phyloP scores from a whole-genome alignment of 1,140 invertebrate genomes.

The Latrodectus geometricus region DNA sequence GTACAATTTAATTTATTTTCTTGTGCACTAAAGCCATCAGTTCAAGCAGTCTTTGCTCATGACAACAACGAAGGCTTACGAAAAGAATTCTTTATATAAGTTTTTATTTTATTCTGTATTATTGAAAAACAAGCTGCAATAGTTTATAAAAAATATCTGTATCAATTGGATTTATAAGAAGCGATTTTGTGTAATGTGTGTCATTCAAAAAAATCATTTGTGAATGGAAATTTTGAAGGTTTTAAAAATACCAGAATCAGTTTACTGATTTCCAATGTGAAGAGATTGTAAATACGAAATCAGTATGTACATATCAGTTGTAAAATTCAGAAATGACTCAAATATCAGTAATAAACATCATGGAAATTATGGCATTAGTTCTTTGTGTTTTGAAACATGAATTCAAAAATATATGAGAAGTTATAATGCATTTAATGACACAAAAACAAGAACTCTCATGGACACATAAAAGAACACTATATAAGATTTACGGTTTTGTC shows the following conservation, averaged over 20 bases:
- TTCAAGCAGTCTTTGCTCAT: too few species aligned
- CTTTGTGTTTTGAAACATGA: too few species aligned
- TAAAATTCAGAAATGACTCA: slow-evolving; percentile 55
- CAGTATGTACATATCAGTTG: slow-evolving; percentile 59
- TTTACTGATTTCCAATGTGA: slow-evolving; percentile 48
- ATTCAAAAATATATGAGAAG: too few species aligned
- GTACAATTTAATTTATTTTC: too few species aligned
- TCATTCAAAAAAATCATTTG: slow-evolving; percentile 15
- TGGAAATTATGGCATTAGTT: background rate
- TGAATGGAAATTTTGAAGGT: slow-evolving; percentile 18
- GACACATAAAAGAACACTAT: too few species aligned
- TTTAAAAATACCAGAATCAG: slow-evolving; percentile 44
- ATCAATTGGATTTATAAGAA: slow-evolving; percentile 3
- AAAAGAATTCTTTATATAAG: too few species aligned
- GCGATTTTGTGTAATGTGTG: slow-evolving; percentile 29
- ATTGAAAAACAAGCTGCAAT: background rate
- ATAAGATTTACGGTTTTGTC: too few species aligned
- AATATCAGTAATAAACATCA: slow-evolving; percentile 61
- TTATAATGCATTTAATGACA: too few species aligned
- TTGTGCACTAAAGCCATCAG: too few species aligned
- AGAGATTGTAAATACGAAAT: slow-evolving; percentile 54
- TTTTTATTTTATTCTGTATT: background rate
- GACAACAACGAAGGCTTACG: too few species aligned
- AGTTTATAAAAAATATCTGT: background rate
- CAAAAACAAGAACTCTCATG: too few species aligned